A percentile compares a stretch with the other conserved stretches of the same genome.
Conservation (phyloP, 2,888 invertebrate genomes). For the Phytoseiulus persimilis region DNA sequence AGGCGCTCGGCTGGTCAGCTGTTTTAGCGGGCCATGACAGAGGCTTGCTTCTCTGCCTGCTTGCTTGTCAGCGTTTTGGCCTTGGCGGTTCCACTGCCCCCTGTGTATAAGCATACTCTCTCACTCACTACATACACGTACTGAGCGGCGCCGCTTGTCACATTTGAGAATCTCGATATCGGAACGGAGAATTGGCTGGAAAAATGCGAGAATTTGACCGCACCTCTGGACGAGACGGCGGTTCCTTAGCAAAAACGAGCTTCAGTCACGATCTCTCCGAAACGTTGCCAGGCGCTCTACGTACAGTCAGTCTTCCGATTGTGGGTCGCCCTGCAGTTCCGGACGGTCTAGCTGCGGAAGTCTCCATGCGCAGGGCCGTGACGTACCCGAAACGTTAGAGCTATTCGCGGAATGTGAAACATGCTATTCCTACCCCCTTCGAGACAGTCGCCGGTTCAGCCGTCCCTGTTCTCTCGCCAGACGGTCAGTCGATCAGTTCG, state of each 20-base stretch:
- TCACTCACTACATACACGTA: not conserved
- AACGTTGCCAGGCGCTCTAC: not conserved
- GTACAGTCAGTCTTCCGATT: not conserved
- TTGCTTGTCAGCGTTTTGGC: constrained; percentile 5
- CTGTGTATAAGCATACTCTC: not conserved
- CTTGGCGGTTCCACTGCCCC: not conserved
- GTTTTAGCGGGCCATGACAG: constrained; percentile 5
- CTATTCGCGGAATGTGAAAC: not conserved
- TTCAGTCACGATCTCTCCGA: not conserved
- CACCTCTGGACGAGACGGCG: not conserved
- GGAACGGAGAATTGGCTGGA: not conserved
- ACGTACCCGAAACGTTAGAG: not conserved
- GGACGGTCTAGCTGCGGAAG: not conserved
- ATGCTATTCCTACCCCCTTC: not conserved
- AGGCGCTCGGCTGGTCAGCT: not conserved
- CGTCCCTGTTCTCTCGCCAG: not conserved
- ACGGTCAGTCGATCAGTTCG: not conserved
- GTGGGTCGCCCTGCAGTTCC: not conserved
- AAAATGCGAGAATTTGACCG: not conserved
- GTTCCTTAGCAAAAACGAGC: not conserved
- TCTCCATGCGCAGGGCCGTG: not conserved
- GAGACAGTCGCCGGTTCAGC: not conserved
- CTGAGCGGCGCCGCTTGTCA: not conserved
- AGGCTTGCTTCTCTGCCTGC: not conserved
- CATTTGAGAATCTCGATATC: not conserved